Base-by-base conservation (phyloP, 2,797 vertebrate species). In the Sylvia borin region DNA sequence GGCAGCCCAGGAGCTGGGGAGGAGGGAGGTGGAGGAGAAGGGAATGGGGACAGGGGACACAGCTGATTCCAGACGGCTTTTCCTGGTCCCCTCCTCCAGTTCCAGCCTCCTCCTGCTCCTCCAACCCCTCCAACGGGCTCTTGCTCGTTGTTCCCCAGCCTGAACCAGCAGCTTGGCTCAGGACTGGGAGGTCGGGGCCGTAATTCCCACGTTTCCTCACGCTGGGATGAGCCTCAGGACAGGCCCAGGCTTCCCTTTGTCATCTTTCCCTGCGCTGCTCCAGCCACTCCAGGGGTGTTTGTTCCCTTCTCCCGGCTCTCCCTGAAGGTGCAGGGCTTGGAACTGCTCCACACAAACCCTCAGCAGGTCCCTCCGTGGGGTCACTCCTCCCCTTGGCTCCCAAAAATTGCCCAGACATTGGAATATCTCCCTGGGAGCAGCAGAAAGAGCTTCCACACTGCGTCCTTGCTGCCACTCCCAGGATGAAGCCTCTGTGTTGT, bases 181-280 rank as follows among this genome's bases (percentile, higher is more conserved):
- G 94, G 84, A 81, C 54, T 42, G 71, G 29, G 60, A 54, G 17
- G 78, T 38, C 40, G 45, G 64, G 51, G 54, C 66, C 8, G 10
- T 58, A 78, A 91, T 93, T 95, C 85, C 55, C 90, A 53, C 68
- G n/a, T 91, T 93, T 93, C n/a, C 75, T 79, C 17, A n/a, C 3
- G 55, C 80, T 84, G 72, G 67, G 88, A 73, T 57, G 67, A 40
- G 45, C 74, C 43, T 26, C 7, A 27, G 74, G 74, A 82, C 32
- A 38, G 71, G 67, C 79, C 93, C 21, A 47, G 86, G 83, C 80
- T 76, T 84, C 13, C 25, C 55, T 72, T 82, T 92, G 75, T 72
- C 0, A 2, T 4, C 18, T 34, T 21, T 22, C 40, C 53, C 53
- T 12, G 13, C 50, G 2, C 36, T 6, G 29, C 16, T 54, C 38